Base-by-base conservation (phyloP, 2,113 vertebrate species). In the Halichoeres trimaculatus region DNA sequence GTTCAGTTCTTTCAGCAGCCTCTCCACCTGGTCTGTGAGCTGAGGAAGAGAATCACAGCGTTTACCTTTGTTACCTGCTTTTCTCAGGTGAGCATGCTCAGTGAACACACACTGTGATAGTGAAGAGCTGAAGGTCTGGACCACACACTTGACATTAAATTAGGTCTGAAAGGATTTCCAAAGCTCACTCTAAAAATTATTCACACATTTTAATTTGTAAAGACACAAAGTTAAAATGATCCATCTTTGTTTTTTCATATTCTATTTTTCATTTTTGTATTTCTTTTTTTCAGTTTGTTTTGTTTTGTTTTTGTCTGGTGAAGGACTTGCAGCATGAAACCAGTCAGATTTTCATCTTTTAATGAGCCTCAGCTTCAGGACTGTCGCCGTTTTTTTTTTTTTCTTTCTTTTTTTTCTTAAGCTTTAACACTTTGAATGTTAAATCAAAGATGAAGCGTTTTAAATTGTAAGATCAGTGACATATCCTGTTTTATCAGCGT, bases 1-100 rank as follows among this genome's bases (percentile, higher is more conserved):
- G 55, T 68, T 64, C 24, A 13, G 24, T 40, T 60, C 8, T 63
- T 58, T 56, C 45, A 57, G 19, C 50, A 43, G 58, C 40, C 14
- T 67, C 64, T 57, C 45, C 12, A n/a, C 24, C 2, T 26, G 30
- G 11, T 36, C 54, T n/a, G n/a, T 12, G 19, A 40, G 26, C 20
- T 52, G 14, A 51, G 24, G 23, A 19, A 35, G 30, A 65, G 20
- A 50, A 47, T 23, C 9, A 43, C 50, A 24, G 40, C 1, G 10
- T 24, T 43, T 35, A 34, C 26, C 16, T 34, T 24, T 36, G 58
- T 51, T 17, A 7, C 58, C 0, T 20, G 11, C 50, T 20, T 43
- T 26, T 23, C 54, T 13, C 59, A 59, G 53, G 30, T 47, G 47
- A 54, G 38, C 43, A 43, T 22, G 16, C 38, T 35, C 70, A 24